Evolutionary conservation across 2,113 vertebrate genomes (phyloP).

Genomic region (Acanthisitta chloris): DNA sequence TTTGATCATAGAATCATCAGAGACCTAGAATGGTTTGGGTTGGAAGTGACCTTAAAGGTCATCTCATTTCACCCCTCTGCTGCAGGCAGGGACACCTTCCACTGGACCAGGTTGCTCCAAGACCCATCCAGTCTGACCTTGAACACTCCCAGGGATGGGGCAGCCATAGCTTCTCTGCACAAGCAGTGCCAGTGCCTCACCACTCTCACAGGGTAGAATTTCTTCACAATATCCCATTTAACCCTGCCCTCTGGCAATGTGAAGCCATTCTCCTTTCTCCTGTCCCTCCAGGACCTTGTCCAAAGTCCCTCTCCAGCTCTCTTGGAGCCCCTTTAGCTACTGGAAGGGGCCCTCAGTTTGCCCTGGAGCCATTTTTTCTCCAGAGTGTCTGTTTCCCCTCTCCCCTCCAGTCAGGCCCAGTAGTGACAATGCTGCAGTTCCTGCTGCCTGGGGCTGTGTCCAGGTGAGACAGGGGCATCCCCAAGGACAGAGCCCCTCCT

Average conservation of each 20-base stretch:
- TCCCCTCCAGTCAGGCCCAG: background rate
- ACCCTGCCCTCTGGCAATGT: background rate
- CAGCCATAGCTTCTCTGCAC: background rate
- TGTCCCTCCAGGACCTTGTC: too few relatives aligned
- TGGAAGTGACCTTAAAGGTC: background rate
- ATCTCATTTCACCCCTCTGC: background rate
- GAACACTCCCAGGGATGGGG: background rate
- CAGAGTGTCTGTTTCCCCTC: background rate
- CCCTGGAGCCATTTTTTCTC: background rate
- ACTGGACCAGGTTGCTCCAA: background rate
- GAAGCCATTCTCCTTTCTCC: background rate
- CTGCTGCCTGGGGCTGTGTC: accelerated
- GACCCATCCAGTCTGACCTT: too few relatives aligned
- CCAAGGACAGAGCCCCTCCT: background rate
- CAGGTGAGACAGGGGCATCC: background rate
- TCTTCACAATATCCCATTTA: background rate
- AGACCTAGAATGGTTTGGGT: background rate
- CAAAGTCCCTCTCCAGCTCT: background rate
- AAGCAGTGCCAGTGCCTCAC: background rate
- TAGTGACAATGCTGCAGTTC: background rate
- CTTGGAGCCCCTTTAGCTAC: background rate
- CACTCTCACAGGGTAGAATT: background rate
- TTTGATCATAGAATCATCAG: background rate
- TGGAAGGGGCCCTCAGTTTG: background rate
- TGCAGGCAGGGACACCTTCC: background rate